Percentiles rank a stretch among this genome's conserved stretches.
phyloP scores from a whole-genome alignment of 2,113 vertebrate species.

The Conger conger region DNA sequence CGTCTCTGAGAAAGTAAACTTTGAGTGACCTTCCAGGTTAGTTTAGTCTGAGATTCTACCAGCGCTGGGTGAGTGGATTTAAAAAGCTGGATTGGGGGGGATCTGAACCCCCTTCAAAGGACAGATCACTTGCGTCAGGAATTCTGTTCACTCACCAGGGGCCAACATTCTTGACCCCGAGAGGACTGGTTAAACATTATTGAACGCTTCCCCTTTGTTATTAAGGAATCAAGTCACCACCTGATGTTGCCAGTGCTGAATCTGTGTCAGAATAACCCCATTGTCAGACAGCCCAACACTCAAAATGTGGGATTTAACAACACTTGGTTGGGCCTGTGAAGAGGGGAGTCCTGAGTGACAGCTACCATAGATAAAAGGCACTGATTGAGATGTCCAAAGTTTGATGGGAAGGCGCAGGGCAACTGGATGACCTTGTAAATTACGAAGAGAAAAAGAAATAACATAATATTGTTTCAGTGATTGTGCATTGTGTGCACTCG shows the following conservation, averaged over 20 bases:
- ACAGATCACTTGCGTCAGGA: slow-evolving; percentile 64
- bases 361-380: background rate
- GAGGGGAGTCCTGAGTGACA: slow-evolving; percentile 23
- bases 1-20: slow-evolving; percentile 85
- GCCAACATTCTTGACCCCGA: slow-evolving; percentile 73
- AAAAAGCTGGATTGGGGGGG: slow-evolving; percentile 55
- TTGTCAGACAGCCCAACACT: slow-evolving; percentile 46
- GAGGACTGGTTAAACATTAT: slow-evolving; percentile 71
- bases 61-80: slow-evolving; percentile 57
- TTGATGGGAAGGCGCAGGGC: slow-evolving; percentile 34
- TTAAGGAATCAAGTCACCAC: slow-evolving; percentile 59
- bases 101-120: slow-evolving; percentile 58
- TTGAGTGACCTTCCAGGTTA: slow-evolving; percentile 77
- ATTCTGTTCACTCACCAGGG: slow-evolving; percentile 66
- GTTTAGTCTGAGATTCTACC: slow-evolving; percentile 69
- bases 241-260: slow-evolving; percentile 64
- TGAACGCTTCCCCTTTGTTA: slow-evolving; percentile 67
- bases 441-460: background rate
- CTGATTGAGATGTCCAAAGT: slow-evolving; percentile 64
- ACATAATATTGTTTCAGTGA: background rate
- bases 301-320: slow-evolving; percentile 26
- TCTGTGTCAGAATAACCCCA: slow-evolving; percentile 57
- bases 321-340: slow-evolving; percentile 29
- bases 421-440: background rate
- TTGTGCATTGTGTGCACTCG: background rate